These are phyloP conservation scores for Tetanocera ferruginea DNA, from an alignment of 2,888 invertebrate genomes.

Conservation along the genomic window DNA sequence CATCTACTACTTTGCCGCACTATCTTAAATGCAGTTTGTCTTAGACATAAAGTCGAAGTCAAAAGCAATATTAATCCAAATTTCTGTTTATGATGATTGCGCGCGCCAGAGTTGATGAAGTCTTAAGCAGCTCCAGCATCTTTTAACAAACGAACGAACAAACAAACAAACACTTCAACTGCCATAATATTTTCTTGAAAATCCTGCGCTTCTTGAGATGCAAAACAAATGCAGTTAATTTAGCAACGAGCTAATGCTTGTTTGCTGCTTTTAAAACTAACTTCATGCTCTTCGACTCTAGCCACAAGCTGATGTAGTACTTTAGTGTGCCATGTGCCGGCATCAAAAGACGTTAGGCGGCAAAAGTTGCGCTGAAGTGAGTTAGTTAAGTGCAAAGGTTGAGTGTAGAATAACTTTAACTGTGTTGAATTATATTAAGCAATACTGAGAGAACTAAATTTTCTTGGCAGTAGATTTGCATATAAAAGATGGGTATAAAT, in stretches of 20 bases:
- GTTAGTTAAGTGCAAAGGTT: not conserved
- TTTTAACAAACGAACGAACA: not conserved
- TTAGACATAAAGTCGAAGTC: not conserved
- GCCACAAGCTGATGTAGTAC: too few relatives aligned
- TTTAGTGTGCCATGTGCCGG: not conserved
- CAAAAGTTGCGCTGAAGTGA: not conserved
- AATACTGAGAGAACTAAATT: too few relatives aligned
- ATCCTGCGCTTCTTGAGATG: not conserved
- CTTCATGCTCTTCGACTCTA: not conserved
- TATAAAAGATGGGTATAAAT: too few relatives aligned
- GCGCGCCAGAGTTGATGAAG: not conserved
- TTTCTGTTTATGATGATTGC: not conserved
- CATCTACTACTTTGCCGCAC: too few relatives aligned
- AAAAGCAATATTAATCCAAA: not conserved
- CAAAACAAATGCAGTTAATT: constrained; percentile 17
- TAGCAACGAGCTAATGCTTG: constrained; percentile 19
- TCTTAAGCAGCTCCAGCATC: not conserved
- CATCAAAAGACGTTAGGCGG: not conserved
- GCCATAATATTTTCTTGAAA: not conserved
- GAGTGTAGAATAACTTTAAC: not conserved
- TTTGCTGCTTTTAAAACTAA: constrained; percentile 7
- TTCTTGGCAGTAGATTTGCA: too few relatives aligned
- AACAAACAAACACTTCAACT: not conserved
- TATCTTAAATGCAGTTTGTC: too few relatives aligned
- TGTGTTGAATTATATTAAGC: not conserved